Evolutionary conservation across 2,797 vertebrate species (phyloP).

Genomic region (Notamacropus eugenii): DNA sequence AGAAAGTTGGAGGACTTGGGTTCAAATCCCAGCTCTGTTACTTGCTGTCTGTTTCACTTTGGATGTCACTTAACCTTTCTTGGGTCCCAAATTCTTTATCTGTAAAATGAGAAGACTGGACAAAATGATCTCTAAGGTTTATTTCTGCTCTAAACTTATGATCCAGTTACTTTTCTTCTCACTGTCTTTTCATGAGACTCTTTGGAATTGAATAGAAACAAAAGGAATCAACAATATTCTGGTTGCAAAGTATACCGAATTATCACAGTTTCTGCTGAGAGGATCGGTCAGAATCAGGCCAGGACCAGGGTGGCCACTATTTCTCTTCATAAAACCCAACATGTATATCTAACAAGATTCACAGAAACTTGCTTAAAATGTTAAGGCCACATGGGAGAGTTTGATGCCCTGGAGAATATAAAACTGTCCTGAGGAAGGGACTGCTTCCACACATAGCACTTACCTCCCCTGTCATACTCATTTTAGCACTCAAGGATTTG

Average conservation of each 20-base stretch:
- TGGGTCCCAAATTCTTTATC: not conserved
- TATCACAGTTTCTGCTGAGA: not conserved
- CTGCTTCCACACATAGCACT: not conserved
- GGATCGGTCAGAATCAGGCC: not conserved
- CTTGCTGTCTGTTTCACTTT: not conserved
- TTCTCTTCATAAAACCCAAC: not conserved
- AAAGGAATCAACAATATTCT: not conserved
- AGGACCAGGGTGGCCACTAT: not conserved
- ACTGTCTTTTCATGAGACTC: not conserved
- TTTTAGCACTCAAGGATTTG: not conserved
- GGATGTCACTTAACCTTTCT: no score
- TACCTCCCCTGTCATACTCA: not conserved
- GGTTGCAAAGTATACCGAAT: not conserved
- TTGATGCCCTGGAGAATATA: not conserved
- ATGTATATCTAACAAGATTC: not conserved
- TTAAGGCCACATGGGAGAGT: not conserved
- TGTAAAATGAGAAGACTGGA: not conserved
- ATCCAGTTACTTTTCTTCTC: not conserved
- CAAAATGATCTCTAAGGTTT: not conserved
- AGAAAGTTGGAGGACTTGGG: not conserved
- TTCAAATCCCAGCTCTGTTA: not conserved
- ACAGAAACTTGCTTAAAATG: not conserved
- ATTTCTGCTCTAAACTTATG: not conserved
- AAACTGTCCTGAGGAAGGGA: not conserved
- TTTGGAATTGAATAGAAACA: not conserved